Base-by-base conservation (phyloP, 2,888 invertebrate genomes). In the Hyposoter dolosus region DNA sequence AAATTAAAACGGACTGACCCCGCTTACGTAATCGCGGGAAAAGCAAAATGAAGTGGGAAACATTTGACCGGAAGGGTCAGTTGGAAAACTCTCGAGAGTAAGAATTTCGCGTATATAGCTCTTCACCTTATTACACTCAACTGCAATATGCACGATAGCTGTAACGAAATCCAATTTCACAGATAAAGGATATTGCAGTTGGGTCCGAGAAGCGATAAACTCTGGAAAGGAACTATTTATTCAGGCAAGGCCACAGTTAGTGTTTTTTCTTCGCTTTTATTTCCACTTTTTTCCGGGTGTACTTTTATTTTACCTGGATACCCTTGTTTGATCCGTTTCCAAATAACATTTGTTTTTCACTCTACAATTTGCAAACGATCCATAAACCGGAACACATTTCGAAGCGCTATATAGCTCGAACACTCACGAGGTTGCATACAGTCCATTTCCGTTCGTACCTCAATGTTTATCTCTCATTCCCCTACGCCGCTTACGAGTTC, bases 121-220 rank as follows among this genome's bases (percentile, higher is more conserved):
- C n/a, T n/a, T 40, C 43, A 43, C n/a, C 19, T 66, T 50, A 17
- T 6, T 66, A 17, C 19, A 66, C 40, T 19, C 45, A 15, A 40
- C 23, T 32, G 9, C 40, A 28, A 53, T 78, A 56, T 75, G 35
- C 74, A 47, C 71, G 75, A 63, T 65, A 68, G 32, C 75, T 71
- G n/a, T 43, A 60, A 50, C 40, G 47, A 35, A 53, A 74, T 79
- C 63, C 84, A 84, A 79, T 87, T 66, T 63, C 65, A 79, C 50
- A 47, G 56, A 80, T 84, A 83, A 83, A 60, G 74, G 32, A 53
- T 66, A 69, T 86, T 78, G 72, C 45, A 45, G 50, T 78, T 74
- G 74, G 68, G 69, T 84, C 77, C 74, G 77, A 50, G 45, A 72
- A 76, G 63, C 68, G 77, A 78, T 74, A 75, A 86, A 82, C 68